Percentiles rank a stretch among this genome's conserved stretches.
Evolutionary conservation across 2,113 vertebrate genomes (phyloP).

Genomic region (Xyliphius kryptos): DNA sequence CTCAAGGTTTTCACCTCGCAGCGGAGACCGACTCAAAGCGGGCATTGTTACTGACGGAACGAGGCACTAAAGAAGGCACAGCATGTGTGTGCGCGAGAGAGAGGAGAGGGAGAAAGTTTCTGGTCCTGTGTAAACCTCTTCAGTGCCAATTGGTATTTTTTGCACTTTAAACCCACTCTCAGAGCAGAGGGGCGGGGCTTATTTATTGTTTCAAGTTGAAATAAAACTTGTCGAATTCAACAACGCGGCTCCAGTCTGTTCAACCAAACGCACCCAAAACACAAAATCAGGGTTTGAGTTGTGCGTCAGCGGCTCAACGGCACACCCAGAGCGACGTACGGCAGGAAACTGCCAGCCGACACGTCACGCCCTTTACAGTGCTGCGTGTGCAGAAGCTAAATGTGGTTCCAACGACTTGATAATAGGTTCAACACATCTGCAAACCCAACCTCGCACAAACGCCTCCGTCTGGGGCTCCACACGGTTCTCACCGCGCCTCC

Average conservation of each 20-base stretch:
- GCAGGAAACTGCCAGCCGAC: neutral
- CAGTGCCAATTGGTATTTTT: constrained; percentile 20
- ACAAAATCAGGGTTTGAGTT: neutral
- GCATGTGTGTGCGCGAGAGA: constrained; percentile 23
- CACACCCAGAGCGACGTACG: neutral
- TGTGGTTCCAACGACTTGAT: neutral
- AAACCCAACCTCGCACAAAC: no score
- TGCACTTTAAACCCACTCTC: constrained; percentile 60
- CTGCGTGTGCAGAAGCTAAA: neutral
- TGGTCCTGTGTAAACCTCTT: constrained; percentile 25
- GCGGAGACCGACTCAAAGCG: constrained; percentile 17
- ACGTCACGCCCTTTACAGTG: neutral
- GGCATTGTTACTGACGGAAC: constrained; percentile 31
- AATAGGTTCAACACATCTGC: neutral
- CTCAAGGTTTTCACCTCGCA: constrained; percentile 33
- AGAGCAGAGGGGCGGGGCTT: constrained; percentile 43
- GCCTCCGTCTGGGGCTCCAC: no score
- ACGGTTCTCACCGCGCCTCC: no score
- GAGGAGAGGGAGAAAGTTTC: constrained; percentile 34
- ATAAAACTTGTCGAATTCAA: constrained; percentile 16
- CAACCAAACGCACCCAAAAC: neutral
- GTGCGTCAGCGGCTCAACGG: neutral
- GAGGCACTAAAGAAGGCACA: constrained; percentile 37
- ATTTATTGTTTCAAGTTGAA: constrained; percentile 55
- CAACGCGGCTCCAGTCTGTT: neutral